Evolutionary conservation across 2,113 vertebrate species (phyloP), one percentile per base, ranked within the genome.

Genomic region (Pseudorasbora parva): DNA sequence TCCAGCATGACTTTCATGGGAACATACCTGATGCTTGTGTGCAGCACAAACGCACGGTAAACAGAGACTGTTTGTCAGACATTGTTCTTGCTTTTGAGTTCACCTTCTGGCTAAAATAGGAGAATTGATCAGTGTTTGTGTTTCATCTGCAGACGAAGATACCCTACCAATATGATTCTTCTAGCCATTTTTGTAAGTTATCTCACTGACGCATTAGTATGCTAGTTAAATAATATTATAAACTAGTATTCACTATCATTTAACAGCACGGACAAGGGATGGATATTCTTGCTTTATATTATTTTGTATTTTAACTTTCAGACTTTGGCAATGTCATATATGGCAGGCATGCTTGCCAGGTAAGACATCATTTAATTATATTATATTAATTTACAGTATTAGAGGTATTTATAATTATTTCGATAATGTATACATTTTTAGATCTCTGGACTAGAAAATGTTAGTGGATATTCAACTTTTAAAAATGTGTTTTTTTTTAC

Each of bases 331-430:
- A 88, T 90, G 88, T 90, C 90, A 47, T 90, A 88, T 68, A 90
- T 91, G 90, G 86, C 89, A 27, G 90, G 90, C 45, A 90, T 89
- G 89, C 71, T 91, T 17, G 88, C 87, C 15, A 91, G 87, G 90
- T 91, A 89, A 87, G 83, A 57, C 9, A 15, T 43, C 2, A 19
- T n/a, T 33, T 19, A 8, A 66, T 21, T 51, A 5, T 66, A 33
- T 62, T 47, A 1, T 49, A 12, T 27, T 51, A 3, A 73, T 27
- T 54, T 17, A 21, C 54, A 30, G 33, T 2, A 54, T 2, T 21
- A 33, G 8, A 68, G 17, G 3, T 68, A 8, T 68, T 66, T 66
- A 71, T 12, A n/a, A 71, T 12, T n/a, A n/a, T n/a, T n/a, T n/a
- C n/a, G n/a, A n/a, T n/a, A n/a, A n/a, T n/a, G n/a, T n/a, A n/a